Conservation (phyloP, 2,797 vertebrate species). For the Heterohyrax brucei region DNA sequence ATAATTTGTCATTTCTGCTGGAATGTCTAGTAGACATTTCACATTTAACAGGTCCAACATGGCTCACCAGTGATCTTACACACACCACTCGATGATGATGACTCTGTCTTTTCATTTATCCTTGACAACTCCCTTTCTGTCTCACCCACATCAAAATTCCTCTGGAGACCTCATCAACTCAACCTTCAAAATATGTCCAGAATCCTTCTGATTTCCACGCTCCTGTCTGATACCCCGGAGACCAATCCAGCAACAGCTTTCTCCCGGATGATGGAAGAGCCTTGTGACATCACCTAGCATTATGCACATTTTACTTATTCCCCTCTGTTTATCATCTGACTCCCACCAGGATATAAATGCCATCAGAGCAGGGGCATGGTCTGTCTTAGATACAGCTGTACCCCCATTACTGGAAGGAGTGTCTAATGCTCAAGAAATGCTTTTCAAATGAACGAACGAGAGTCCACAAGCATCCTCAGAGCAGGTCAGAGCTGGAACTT, state of each 20-base stretch:
- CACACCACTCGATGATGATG: background rate
- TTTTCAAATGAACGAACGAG: background rate
- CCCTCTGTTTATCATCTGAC: background rate
- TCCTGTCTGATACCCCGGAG: background rate
- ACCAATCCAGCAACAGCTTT: fast-evolving
- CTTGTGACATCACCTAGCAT: fast-evolving
- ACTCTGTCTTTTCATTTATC: background rate
- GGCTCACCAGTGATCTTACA: background rate
- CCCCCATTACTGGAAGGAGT: fast-evolving
- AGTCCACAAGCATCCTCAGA: too few species aligned
- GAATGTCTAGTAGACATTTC: background rate
- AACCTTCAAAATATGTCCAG: background rate
- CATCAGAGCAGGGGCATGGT: fast-evolving
- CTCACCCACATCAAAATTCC: fast-evolving
- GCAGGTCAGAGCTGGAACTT: background rate
- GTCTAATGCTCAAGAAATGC: fast-evolving
- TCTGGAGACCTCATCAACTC: too few species aligned
- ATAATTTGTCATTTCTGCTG: fast-evolving
- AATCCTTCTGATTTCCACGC: background rate
- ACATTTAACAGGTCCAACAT: too few species aligned
- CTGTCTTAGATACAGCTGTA: background rate
- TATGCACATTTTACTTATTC: background rate
- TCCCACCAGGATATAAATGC: background rate
- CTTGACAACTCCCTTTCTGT: background rate
- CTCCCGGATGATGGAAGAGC: background rate